Base-by-base conservation (phyloP, 2,797 vertebrate species). In the Gallirallus australis region DNA sequence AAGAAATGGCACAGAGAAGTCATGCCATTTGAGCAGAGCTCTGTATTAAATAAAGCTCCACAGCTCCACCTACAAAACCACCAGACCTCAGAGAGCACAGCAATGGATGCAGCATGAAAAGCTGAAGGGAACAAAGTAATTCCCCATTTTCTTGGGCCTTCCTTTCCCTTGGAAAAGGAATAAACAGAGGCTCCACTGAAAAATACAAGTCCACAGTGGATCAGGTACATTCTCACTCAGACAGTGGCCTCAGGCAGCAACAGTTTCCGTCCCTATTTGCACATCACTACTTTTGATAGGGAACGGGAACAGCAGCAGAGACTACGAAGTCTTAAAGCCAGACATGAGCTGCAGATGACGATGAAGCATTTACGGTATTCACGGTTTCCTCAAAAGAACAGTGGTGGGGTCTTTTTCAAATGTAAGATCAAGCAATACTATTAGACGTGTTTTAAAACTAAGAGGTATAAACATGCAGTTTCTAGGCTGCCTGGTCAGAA, bases 401-500 rank as follows among this genome's bases (percentile, higher is more conserved):
- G 12, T 39, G 63, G 21, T 8, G n/a, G 39, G 31, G 39, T 63
- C 63, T 87, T 82, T 83, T 71, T 42, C 59, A 81, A 91, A 83
- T 13, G 42, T 57, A 66, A 90, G 63, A 92, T 50, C 39, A 88
- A 90, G 57, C 4, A 1, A 52, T 52, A 30, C 23, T n/a, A 54
- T 60, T 83, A 30, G 5, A 14, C 30, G 54, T 6, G 9, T 48
- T 93, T 94, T 76, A 57, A 90, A 95, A 86, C 39, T 66, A 93
- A 86, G 54, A 86, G n/a, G 39, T 66, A 82, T 48, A 63, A 88
- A 59, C 42, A 63, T 37, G 84, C 4, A 1, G 39, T 91, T 86
- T 93, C 82, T 70, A 88, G 87, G 76, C 53, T 85, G 79, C 70
- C 82, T 82, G 77, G 35, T 94, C 79, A 86, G 77, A 88, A 90